Evolutionary conservation across 2,797 vertebrate genomes (phyloP).

Genomic region (Enteromius afrohamiltoni): DNA sequence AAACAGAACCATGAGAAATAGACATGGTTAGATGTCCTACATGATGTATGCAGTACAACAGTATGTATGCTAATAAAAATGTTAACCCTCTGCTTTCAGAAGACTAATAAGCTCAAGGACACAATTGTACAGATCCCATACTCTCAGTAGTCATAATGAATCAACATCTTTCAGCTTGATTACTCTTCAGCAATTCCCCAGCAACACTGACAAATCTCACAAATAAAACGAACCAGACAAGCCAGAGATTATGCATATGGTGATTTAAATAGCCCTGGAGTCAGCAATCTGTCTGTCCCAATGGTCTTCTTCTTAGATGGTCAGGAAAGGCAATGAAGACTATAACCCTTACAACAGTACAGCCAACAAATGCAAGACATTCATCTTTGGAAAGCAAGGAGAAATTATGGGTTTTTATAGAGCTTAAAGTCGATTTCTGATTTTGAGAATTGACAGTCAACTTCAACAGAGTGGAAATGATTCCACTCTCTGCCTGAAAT

Average conservation of each 20-base stretch:
- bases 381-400: not conserved
- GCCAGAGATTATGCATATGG: conserved; percentile 65
- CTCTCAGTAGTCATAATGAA: conserved; percentile 8
- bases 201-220: conserved; percentile 63
- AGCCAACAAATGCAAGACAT: not conserved
- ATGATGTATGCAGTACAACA: not conserved
- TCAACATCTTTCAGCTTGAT: conserved; percentile 27
- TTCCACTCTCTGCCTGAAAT: not conserved
- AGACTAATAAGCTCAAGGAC: not conserved
- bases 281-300: conserved; percentile 69
- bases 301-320: conserved; percentile 55
- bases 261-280: conserved; percentile 64
- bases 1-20: not conserved
- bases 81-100: conserved; percentile 17
- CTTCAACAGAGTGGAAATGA: not conserved
- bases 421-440: not conserved
- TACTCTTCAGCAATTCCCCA: conserved; percentile 42
- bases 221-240: conserved; percentile 66
- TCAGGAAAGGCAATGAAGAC: not conserved
- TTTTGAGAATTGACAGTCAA: not conserved
- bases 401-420: not conserved
- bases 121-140: conserved; percentile 18
- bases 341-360: not conserved
- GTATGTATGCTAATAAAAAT: not conserved
- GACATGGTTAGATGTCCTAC: not conserved